Evolutionary conservation across 2,888 invertebrate species (phyloP).

Genomic region (Cordylochernes scorpioides): DNA sequence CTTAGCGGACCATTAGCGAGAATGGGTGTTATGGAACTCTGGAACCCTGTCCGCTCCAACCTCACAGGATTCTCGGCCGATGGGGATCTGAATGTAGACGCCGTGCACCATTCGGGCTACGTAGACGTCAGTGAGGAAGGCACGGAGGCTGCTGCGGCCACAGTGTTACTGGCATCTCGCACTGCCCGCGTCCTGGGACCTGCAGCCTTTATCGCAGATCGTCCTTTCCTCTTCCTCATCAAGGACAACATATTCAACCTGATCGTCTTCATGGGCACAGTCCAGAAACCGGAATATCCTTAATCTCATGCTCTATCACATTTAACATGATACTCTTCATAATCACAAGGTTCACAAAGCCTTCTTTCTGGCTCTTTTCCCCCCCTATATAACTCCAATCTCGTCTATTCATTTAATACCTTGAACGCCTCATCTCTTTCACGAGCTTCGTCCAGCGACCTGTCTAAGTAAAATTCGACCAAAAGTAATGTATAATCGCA

Average conservation of each 20-base stretch:
- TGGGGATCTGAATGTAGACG: conserved; percentile 8
- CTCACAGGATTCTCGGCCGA: conserved; percentile 12
- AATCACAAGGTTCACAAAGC: too few species aligned
- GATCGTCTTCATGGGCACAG: conserved; percentile 13
- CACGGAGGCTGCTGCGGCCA: conserved; percentile 14
- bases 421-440: too few species aligned
- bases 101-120: conserved; percentile 12
- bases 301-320: too few species aligned
- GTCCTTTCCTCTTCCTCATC: conserved; percentile 13
- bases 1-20: conserved; percentile 10
- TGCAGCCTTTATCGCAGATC: conserved; percentile 12
- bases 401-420: too few species aligned
- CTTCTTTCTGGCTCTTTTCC: too few species aligned
- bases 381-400: too few species aligned
- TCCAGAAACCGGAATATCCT: conserved; percentile 9
- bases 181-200: conserved; percentile 10
- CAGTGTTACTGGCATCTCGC: conserved; percentile 8
- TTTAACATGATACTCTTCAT: too few species aligned
- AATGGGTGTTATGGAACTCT: conserved; percentile 13
- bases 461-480: too few species aligned
- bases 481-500: too few species aligned
- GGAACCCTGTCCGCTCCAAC: conserved; percentile 12
- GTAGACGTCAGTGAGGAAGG: conserved; percentile 14
- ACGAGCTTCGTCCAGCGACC: too few species aligned
- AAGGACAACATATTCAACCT: conserved; percentile 11